Base-by-base conservation (phyloP, 53 echinoderm and acorn worm species). In the Luidia sarsii region DNA sequence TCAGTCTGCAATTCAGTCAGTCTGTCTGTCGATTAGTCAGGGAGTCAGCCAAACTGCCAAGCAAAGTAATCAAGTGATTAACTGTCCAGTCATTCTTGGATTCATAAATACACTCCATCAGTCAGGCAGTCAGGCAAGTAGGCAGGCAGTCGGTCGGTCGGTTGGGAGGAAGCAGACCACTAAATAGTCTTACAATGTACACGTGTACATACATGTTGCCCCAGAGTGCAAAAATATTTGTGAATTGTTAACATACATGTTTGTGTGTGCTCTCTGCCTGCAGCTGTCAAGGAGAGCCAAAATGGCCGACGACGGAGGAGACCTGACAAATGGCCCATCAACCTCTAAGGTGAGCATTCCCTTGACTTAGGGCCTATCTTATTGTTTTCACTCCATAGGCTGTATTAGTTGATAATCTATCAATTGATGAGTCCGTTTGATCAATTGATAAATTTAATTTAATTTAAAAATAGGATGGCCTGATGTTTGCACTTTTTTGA, bases 291-390 rank as follows among this genome's bases (percentile, higher is more conserved):
- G 61, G 60, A 77, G 45, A 61, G 56, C 67, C 22, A 82, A 70
- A 57, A 82, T 68, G 57, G 70, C 67, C 4, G 68, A 68, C 4
- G 82, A 67, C 20, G 82, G 67, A 22, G 32, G 15, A 27, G 81
- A 81, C 50, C 54, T 68, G 25, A 33, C 67, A 55, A 67, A 67
- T 68, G 82, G 67, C 20, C 82, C 82, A 39, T 82, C 82, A 23
- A 67, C 82, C 53, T 68, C 82, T 4, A 82, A 82, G 82, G 82
- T 82, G n/a, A n/a, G n/a, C n/a, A n/a, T 16, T 49, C 23, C 6
- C 34, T 32, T 29, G 16, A 3, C 25, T 14, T 65, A 20, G 14
- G 25, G 11, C 34, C 2, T 41, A 19, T 27, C n/a, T 30, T 37
- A 1, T 51, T 2, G 15, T 30, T 28, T 3, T 20, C 18, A 38